Base-by-base conservation (phyloP, 1,140 invertebrate genomes). In the Drosophila fuyamai region DNA sequence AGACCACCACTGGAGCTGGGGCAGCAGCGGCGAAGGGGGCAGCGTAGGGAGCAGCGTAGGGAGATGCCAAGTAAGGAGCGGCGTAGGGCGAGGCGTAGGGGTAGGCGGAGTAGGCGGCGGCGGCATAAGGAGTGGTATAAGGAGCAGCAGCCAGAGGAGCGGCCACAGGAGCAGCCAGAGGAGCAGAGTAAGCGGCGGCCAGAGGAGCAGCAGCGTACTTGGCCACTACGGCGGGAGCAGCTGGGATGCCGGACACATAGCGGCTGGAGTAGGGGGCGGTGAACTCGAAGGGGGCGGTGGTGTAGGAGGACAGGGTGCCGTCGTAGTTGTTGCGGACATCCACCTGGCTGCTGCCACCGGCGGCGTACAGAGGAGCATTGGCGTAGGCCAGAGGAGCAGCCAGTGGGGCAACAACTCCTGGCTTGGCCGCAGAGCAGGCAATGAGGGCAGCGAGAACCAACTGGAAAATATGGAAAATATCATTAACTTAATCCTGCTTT, bases 191-290 rank as follows among this genome's bases (percentile, higher is more conserved):
- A 9, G 55, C 55, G 23, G 60, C 61, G 57, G 93, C 55, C 54
- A 92, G 90, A 48, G 63, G 79, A 40, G 88, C 79, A 13, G 88
- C 74, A 6, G 84, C 79, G 40, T 82, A 85, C 46, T 75, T 58
- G 63, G 79, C 81, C 32, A 81, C 75, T 10, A 78, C 51, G 16
- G 78, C 77, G 68, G 57, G 59, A 13, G 80, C 77, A 51, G 84
- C 80, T 29, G 84, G 84, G n/a, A 89, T 68, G 4, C 84, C 84
- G 23, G 85, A 89, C 51, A 82, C 83, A 62, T 94, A 94, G 16
- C 93, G 93, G 81, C 93, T 94, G 27, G 93, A 93, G 68, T 92
- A 92, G 66, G 94, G 93, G n/a, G 57, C 72, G 16, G 79, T 54
- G 57, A 91, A 91, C 48, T 81, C 79, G 18, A 92, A 92, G 9